Evolutionary conservation across 2,797 vertebrate genomes (phyloP), one percentile per base, ranked within the genome.

Genomic region (Pseudochirops corinnae): DNA sequence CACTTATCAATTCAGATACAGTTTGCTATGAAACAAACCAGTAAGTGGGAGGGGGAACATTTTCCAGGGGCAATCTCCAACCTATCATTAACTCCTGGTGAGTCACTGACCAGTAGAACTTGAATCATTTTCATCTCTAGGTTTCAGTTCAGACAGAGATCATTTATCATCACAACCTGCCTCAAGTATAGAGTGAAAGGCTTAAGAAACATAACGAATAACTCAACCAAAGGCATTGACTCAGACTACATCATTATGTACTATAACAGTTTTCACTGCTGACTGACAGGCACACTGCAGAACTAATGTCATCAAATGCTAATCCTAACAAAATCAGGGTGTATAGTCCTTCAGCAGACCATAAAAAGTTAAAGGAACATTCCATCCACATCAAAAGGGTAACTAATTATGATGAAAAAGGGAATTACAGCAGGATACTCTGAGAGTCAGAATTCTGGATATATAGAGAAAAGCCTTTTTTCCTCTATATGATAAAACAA

Each of bases 391-490:
- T 96, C 74, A 95, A 97, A 96, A 52, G 50, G 46, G 82, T 39
- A 56, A 33, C 91, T 92, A 24, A 95, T 95, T 91, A 93, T 92
- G 90, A 67, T 94, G 96, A 62, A 94, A 97, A 95, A 62, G 67
- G 29, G 55, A 93, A 93, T 90, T 93, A 87, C 87, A 28, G 91
- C 93, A 50, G 10, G 39, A 21, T 21, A 62, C 39, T 94, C 57
- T 90, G 28, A 56, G 18, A 0, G 39, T 55, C 31, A 74, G 94
- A 4, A 21, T 46, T 31, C 82, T 52, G 3, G 3, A 56, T 29
- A 92, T 87, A 46, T 0, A 0, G 56, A 90, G 60, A 4, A 1
- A 33, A 21, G n/a, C n/a, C 67, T 46, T 0, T 2, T 7, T 55
- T 13, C 91, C 4, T 9, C 12, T 56, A 82, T 46, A 46, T 16